Evolutionary conservation across 2,888 invertebrate species (phyloP).

Genomic region (Eledona agricola): DNA sequence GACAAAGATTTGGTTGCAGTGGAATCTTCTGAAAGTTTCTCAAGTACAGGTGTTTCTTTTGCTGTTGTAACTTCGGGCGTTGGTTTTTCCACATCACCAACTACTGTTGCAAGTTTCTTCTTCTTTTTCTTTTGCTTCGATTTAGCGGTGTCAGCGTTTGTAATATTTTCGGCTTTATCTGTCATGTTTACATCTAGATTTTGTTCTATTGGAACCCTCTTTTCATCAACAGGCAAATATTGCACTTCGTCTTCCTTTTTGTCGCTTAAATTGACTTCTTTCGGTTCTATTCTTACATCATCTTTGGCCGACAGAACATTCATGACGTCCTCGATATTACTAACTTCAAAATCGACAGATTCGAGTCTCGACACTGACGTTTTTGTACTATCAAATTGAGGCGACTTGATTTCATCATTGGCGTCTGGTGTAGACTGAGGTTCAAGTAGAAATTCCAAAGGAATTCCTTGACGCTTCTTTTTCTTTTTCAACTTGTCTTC

Average conservation of each 20-base stretch:
- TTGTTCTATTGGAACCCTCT: neutral
- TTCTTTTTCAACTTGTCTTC: conserved; percentile 51
- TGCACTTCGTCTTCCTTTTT: conserved; percentile 22
- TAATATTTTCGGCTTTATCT: too few species aligned
- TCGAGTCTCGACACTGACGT: conserved; percentile 53
- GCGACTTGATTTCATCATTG: conserved; percentile 36
- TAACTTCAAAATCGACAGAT: conserved; percentile 60
- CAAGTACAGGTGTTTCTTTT: too few species aligned
- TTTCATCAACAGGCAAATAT: conserved; percentile 9
- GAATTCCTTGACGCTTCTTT: conserved; percentile 50
- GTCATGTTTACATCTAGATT: conserved; percentile 10
- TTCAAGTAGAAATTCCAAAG: conserved; percentile 46
- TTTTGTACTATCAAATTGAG: conserved; percentile 40
- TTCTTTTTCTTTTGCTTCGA: too few species aligned
- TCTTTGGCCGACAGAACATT: conserved; percentile 47
- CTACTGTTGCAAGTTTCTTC: too few species aligned
- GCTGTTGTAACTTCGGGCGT: too few species aligned
- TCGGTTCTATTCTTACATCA: conserved; percentile 32
- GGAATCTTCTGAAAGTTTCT: too few species aligned
- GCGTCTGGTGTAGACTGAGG: conserved; percentile 37
- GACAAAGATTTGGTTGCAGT: too few species aligned
- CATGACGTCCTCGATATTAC: conserved; percentile 59
- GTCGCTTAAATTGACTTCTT: conserved; percentile 9
- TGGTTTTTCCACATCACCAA: too few species aligned
- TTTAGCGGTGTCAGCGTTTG: too few species aligned